phyloP scores from a whole-genome alignment of 2,888 invertebrate genomes.

The Aporophyla nigra region DNA sequence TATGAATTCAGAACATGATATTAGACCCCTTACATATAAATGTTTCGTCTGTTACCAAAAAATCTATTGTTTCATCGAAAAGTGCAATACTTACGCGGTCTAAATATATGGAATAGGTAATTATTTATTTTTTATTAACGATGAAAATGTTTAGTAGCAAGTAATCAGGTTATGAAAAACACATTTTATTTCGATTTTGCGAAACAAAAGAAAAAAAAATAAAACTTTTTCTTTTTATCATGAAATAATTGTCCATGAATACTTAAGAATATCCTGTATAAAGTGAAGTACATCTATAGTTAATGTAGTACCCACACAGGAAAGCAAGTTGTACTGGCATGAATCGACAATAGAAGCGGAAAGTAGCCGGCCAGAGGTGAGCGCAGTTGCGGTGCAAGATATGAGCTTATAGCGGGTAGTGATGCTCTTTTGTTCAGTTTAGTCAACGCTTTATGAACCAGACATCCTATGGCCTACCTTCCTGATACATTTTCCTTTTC shows the following conservation, averaged over 20 bases:
- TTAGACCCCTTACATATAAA: too few species aligned
- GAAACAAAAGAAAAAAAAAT: not conserved
- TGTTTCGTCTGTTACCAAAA: too few species aligned
- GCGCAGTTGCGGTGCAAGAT: slow-evolving; percentile 71
- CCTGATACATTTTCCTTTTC: not conserved
- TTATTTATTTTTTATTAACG: too few species aligned
- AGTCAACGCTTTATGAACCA: not conserved
- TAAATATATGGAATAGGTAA: too few species aligned
- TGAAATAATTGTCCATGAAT: not conserved
- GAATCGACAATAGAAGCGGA: slow-evolving; percentile 80
- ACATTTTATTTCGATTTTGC: not conserved
- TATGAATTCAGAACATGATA: too few species aligned
- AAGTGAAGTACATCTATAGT: slow-evolving; percentile 10
- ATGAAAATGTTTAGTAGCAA: too few species aligned
- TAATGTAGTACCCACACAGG: slow-evolving; percentile 26
- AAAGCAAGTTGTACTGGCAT: slow-evolving; percentile 42
- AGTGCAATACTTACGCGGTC: too few species aligned
- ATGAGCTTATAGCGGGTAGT: slow-evolving; percentile 42
- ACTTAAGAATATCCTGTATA: not conserved
- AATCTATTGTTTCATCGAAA: too few species aligned
- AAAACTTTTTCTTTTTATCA: not conserved
- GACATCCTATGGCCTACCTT: not conserved
- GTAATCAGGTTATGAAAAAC: too few species aligned
- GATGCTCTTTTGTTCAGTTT: not conserved
- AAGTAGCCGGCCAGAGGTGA: slow-evolving; percentile 82